Conservation (phyloP, 2,113 vertebrate genomes). For the Neopipo cinnamomea region DNA sequence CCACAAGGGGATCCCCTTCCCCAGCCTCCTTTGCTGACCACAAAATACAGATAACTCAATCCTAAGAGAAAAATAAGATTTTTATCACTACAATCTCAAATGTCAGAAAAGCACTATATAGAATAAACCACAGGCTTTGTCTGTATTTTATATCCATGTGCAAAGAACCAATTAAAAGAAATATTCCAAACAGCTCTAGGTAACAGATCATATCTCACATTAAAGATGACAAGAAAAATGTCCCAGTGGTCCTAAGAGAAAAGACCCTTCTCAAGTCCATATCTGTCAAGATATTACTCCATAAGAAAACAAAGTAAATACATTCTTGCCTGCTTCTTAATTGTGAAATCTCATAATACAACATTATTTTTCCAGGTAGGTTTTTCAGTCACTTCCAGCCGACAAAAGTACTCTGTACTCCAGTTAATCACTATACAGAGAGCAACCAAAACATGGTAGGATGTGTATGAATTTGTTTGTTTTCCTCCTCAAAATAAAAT, state of each 20-base stretch:
- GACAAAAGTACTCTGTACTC: neutral
- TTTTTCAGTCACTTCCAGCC: neutral
- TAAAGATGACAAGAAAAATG: neutral
- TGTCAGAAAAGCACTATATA: neutral
- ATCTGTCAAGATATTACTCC: neutral
- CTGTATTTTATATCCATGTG: neutral
- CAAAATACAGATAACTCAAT: neutral
- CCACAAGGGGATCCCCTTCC: neutral
- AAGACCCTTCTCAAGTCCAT: fast-evolving
- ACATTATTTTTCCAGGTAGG: neutral
- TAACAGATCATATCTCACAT: neutral
- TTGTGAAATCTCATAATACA: neutral
- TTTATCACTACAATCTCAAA: neutral
- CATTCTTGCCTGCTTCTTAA: neutral
- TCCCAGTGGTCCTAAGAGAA: neutral
- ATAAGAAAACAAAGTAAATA: neutral
- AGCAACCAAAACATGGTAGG: neutral
- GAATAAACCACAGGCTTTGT: neutral
- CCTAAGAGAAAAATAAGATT: neutral
- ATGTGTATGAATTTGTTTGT: neutral
- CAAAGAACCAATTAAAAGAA: neutral
- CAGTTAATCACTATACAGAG: neutral
- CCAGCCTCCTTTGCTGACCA: neutral
- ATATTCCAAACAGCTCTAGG: neutral
- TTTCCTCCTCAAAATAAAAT: neutral